phyloP scores from a whole-genome alignment of 2,797 vertebrate species.

The Amazona finschi region DNA sequence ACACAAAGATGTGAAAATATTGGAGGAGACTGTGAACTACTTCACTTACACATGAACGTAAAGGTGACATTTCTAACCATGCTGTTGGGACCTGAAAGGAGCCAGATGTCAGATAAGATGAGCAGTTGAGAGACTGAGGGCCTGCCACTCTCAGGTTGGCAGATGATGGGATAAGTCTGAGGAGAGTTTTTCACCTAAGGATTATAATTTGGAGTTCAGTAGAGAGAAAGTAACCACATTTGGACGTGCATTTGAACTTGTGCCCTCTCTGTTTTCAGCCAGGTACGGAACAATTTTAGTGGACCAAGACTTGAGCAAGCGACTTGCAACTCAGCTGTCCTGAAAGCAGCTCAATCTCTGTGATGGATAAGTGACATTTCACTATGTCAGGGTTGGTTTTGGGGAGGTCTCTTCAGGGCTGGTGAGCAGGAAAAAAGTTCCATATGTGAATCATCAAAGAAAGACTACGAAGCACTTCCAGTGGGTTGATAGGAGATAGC shows the following conservation, averaged over 20 bases:
- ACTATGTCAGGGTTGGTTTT: neutral
- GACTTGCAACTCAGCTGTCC: neutral
- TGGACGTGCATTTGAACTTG: neutral
- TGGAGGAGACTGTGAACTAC: neutral
- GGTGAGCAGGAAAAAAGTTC: neutral
- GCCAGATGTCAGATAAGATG: neutral
- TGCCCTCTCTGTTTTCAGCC: neutral
- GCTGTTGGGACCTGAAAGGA: neutral
- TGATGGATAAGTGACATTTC: neutral
- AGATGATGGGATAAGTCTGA: neutral
- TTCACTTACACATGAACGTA: neutral
- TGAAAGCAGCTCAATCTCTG: neutral
- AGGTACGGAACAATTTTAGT: neutral
- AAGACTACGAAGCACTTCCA: neutral
- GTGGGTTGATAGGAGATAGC: neutral
- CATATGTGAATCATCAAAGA: rapidly evolving
- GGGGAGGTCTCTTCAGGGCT: neutral
- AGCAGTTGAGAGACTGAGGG: neutral
- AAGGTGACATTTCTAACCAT: neutral
- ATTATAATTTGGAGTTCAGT: neutral
- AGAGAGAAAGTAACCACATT: neutral
- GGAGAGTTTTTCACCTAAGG: neutral
- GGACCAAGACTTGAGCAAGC: neutral
- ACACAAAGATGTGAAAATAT: neutral
- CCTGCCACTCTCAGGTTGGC: neutral